Conservation (phyloP, 1,140 invertebrate genomes). For the Bicyclus anynana region DNA sequence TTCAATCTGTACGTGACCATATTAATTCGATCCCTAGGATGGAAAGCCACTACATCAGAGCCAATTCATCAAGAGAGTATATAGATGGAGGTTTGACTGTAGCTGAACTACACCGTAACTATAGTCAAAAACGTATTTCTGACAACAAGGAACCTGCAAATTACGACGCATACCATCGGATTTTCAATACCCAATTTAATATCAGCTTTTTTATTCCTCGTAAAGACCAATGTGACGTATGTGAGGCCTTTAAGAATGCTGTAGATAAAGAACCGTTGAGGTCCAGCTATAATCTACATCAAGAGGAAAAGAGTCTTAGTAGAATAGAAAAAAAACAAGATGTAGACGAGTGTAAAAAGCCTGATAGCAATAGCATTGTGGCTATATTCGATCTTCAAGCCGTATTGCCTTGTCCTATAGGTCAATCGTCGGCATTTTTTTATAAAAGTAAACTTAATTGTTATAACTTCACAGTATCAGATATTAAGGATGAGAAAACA, state of each 20-base stretch:
- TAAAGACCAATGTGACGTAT: not conserved
- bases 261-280: not conserved
- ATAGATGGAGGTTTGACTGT: not conserved
- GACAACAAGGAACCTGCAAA: not conserved
- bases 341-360: not conserved
- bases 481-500: no score
- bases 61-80: not conserved
- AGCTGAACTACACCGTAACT: not conserved
- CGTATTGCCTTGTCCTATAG: not conserved
- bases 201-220: not conserved
- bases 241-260: not conserved
- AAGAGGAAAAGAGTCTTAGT: not conserved
- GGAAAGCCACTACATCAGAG: not conserved
- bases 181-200: not conserved
- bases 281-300: not conserved
- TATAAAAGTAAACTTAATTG: not conserved
- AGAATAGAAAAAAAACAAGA: not conserved
- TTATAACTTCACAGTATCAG: not conserved
- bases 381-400: not conserved
- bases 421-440: not conserved
- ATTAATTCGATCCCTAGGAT: not conserved
- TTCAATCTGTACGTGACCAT: not conserved
- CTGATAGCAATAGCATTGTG: not conserved
- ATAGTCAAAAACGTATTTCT: not conserved
- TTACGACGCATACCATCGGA: not conserved